Base-by-base conservation (phyloP, 2,888 invertebrate species). In the Cryptosula pallasiana region DNA sequence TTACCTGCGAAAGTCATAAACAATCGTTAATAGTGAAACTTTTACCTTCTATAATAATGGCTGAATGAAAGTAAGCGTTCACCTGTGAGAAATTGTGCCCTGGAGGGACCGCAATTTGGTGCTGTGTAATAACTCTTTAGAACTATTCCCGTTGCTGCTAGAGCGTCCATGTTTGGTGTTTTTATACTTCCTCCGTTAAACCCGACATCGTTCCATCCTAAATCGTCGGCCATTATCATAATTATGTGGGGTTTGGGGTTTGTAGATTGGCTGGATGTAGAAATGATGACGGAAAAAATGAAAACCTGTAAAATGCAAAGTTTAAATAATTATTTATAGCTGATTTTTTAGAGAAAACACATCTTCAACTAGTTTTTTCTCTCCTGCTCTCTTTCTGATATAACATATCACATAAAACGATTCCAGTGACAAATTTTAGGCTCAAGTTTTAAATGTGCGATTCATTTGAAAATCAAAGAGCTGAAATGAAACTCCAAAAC, bases 171-270 rank as follows among this genome's bases (percentile, higher is more conserved):
- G 32, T 63, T 63, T 3, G 63, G 63, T 63, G 63, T 63, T 13
- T 9, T 23, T 3, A 63, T 63, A 9, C 29, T 27, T 1, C 63
- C 32, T 9, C 32, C 32, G n/a, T 63, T 20, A 29, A 63, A 63
- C 2, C 63, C 63, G 20, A 63, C 63, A 29, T 63, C 63, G 29
- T 63, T 63, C 63, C 63, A 63, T 5, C 63, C 63, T 3, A 63
- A 29, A n/a, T 63, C 63, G n/a, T 63, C 63, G 16, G 63, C 63
- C 63, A 63, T 63, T 32, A 63, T 63, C 63, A 63, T 63, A 27
- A 63, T 63, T 9, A 63, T 63, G n/a, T 63, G 63, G 25, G 63
- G 63, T n/a, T 34, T 63, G 5, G 63, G 25, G 2, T 20, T 5
- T 13, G 63, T 34, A 9, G n/a, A 57, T 29, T 16, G 34, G 16